Base-by-base conservation (phyloP, 1,140 invertebrate genomes). In the Calliphora vicina region DNA sequence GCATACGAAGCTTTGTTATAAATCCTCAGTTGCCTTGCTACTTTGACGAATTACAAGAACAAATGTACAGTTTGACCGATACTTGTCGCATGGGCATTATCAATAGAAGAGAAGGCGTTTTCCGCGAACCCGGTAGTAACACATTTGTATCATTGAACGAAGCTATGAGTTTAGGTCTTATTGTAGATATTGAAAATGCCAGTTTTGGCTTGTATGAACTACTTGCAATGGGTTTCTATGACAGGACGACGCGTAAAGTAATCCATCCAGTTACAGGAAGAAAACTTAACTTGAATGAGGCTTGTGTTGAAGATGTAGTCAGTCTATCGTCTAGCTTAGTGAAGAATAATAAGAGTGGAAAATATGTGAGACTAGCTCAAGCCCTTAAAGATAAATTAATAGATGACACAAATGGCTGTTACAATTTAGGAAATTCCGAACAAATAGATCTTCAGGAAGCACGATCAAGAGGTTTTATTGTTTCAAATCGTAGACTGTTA, bases 141-240 rank as follows among this genome's bases (percentile, higher is more conserved):
- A 91, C 92, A 74, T 91, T 92, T 83, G 92, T 97, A 20, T 91
- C 94, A 27, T 88, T 97, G 5, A 94, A 93, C 17, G 92, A 94
- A 85, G 96, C 96, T 2, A 91, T 97, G 84, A 93, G 94, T 73
- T 87, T 94, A 85, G 96, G 96, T 17, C 92, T 96, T 42, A 96
- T 97, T 85, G 92, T 97, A 17, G 96, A 97, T 87, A 96, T 97
- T 84, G 96, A 97, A 91, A 95, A 93, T 82, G 94, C 94, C 26
- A 94, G 94, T 80, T 96, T 97, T 87, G 94, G 94, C 45, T 90
- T 99, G 2, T 95, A 97, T 85, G 96, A 98, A 88, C 93, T 95
- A 13, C 90, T 99, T 45, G 91, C 94, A 72, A 96, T 97, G 93
- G 95, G 96, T 83, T 93, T 98, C 85, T 97, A 96, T 88, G 94